Percentiles rank a stretch among this genome's conserved stretches.
These are phyloP conservation scores for Drosophila cardini DNA, from an alignment of 1,140 invertebrate species.

Conservation along the genomic window DNA sequence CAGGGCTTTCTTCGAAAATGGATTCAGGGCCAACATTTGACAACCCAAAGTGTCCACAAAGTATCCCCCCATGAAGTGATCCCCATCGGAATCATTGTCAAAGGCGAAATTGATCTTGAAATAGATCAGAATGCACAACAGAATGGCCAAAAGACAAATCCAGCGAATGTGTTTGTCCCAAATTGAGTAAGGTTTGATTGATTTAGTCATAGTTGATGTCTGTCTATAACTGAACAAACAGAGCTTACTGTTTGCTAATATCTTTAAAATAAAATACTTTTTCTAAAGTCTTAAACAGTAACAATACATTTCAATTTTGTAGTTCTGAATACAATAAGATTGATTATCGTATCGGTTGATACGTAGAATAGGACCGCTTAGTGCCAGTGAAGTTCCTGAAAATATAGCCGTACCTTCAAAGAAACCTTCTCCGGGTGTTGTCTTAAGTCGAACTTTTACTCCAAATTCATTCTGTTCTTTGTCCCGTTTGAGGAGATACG, in stretches of 20 bases:
- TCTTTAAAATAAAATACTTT: background rate
- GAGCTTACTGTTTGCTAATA: background rate
- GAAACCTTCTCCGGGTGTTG: constrained; percentile 12
- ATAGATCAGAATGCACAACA: constrained; percentile 20
- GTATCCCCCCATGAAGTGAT: constrained; percentile 4
- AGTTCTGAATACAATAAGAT: constrained; percentile 18
- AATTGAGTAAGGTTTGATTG: background rate
- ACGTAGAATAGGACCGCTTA: constrained; percentile 34
- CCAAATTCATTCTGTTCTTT: background rate
- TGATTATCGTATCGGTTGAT: constrained; percentile 41
- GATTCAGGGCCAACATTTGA: constrained; percentile 24
- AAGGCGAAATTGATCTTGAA: constrained; percentile 1
- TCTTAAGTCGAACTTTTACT: constrained; percentile 33
- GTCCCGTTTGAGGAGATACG: constrained; percentile 59
- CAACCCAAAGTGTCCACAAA: constrained; percentile 56
- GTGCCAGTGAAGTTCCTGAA: background rate
- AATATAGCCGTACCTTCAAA: constrained; percentile 40
- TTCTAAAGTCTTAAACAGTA: background rate
- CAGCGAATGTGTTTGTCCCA: background rate
- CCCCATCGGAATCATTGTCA: background rate
- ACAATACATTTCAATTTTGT: constrained; percentile 5
- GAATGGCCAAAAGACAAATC: background rate
- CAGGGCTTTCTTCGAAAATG: background rate
- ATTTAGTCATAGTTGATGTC: background rate
- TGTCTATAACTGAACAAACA: background rate